phyloP scores from a whole-genome alignment of 2,888 invertebrate genomes.

The Agrilus cyanescens region DNA sequence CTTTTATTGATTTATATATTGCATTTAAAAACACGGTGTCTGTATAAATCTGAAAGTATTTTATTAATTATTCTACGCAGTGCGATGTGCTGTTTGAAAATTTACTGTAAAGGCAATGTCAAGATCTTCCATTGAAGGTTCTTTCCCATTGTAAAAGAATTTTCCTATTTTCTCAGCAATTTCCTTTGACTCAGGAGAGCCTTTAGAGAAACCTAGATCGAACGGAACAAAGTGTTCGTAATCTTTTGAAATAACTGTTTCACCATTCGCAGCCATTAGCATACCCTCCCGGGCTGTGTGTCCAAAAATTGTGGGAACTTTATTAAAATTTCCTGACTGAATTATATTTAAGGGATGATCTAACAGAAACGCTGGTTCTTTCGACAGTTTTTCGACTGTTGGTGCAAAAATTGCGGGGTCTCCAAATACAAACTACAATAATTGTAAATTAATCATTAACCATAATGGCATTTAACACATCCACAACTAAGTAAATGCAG shows the following conservation, averaged over 20 bases:
- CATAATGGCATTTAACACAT: too few species aligned
- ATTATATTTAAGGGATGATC: constrained; percentile 24
- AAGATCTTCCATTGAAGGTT: constrained; percentile 29
- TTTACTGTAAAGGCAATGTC: constrained; percentile 26
- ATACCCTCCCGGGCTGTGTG: constrained; percentile 28
- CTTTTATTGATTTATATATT: too few species aligned
- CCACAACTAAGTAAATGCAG: too few species aligned
- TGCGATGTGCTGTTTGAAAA: background rate
- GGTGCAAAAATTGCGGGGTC: constrained; percentile 6
- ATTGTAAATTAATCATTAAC: too few species aligned
- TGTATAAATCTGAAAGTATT: too few species aligned
- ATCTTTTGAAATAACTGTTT: constrained; percentile 14
- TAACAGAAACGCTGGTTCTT: constrained; percentile 23
- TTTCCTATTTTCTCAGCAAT: constrained; percentile 33
- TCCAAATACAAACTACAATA: too few species aligned
- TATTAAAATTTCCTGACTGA: constrained; percentile 24
- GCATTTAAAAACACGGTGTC: too few species aligned
- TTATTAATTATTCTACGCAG: too few species aligned
- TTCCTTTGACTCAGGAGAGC: constrained; percentile 16
- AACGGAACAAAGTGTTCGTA: constrained; percentile 30
- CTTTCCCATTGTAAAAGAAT: constrained; percentile 34
- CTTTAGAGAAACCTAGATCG: constrained; percentile 19
- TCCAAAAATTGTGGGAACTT: constrained; percentile 30
- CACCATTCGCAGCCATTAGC: constrained; percentile 21
- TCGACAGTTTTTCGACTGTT: constrained; percentile 16